These are phyloP conservation scores for Calypte anna DNA, from an alignment of 2,113 vertebrate species.

Conservation along the genomic window DNA sequence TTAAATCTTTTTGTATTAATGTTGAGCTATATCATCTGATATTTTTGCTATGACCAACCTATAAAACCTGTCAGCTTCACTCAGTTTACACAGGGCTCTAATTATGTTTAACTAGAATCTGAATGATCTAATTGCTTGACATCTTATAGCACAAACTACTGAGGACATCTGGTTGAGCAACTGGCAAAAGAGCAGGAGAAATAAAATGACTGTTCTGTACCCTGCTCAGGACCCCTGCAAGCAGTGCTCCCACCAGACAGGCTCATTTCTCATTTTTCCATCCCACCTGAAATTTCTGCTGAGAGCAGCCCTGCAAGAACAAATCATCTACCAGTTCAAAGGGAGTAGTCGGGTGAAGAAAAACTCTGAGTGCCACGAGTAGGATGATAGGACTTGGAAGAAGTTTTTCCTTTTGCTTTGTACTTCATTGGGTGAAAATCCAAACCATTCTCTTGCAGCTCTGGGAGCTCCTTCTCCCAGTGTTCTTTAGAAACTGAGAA, in stretches of 20 bases:
- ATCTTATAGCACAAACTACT: constrained; percentile 62
- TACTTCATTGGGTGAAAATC: not conserved
- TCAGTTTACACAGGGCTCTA: constrained; percentile 70
- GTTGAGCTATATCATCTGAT: constrained; percentile 58
- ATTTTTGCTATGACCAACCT: constrained; percentile 69
- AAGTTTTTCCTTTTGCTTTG: not conserved
- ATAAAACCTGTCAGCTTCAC: constrained; percentile 68
- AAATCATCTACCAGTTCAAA: not conserved
- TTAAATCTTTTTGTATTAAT: constrained; percentile 54
- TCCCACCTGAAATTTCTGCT: not conserved
- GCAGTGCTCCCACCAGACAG: not conserved
- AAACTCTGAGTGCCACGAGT: not conserved
- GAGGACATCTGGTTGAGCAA: constrained; percentile 63
- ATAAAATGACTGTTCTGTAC: not conserved
- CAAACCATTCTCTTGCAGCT: not conserved
- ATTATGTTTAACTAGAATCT: constrained; percentile 70
- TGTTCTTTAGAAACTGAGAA: not conserved
- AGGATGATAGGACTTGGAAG: not conserved
- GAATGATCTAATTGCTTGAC: constrained; percentile 71
- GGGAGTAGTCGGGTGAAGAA: not conserved
- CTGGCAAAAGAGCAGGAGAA: not conserved
- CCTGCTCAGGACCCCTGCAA: not conserved
- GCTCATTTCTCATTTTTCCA: not conserved
- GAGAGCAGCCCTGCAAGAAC: not conserved
- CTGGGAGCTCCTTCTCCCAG: not conserved